Percentiles rank a stretch among this genome's conserved stretches.
Evolutionary conservation across 1,140 invertebrate species (phyloP).

Genomic region (Acromyrmex charruanus): DNA sequence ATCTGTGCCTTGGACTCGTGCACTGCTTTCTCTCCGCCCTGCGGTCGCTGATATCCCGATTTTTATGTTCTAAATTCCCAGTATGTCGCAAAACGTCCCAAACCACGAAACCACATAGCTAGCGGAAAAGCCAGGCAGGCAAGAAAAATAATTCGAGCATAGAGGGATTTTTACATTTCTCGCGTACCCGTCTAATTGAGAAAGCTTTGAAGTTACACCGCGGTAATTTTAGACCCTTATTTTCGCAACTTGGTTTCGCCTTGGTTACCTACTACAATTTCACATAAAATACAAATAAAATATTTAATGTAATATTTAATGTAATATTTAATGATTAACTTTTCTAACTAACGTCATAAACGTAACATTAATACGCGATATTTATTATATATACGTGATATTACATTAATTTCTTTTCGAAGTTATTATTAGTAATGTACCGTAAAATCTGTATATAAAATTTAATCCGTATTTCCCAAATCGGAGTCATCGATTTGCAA

Average conservation of each 20-base stretch:
- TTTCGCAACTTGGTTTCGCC: slow-evolving; percentile 14
- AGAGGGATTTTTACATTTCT: slow-evolving; percentile 38
- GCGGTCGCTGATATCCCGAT: slow-evolving; percentile 47
- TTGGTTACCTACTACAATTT: background rate
- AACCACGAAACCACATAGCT: slow-evolving; percentile 30
- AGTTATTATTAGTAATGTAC: background rate
- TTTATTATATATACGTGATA: background rate
- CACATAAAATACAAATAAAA: background rate
- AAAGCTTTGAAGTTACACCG: slow-evolving; percentile 27
- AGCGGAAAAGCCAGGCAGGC: background rate
- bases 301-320: background rate
- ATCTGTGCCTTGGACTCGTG: slow-evolving; percentile 9
- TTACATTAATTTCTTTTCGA: background rate
- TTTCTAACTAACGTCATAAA: background rate
- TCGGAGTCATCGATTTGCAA: background rate
- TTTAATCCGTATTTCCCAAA: background rate
- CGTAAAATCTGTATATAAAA: background rate
- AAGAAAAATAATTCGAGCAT: slow-evolving; percentile 40
- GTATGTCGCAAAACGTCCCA: slow-evolving; percentile 28
- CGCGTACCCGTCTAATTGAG: slow-evolving; percentile 6
- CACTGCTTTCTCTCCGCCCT: background rate
- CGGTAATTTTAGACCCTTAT: background rate
- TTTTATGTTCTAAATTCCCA: slow-evolving; percentile 49
- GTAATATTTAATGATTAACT: background rate
- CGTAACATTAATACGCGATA: background rate